phyloP scores from a whole-genome alignment of 2,113 vertebrate genomes.

The Andinoacara biseriatus region DNA sequence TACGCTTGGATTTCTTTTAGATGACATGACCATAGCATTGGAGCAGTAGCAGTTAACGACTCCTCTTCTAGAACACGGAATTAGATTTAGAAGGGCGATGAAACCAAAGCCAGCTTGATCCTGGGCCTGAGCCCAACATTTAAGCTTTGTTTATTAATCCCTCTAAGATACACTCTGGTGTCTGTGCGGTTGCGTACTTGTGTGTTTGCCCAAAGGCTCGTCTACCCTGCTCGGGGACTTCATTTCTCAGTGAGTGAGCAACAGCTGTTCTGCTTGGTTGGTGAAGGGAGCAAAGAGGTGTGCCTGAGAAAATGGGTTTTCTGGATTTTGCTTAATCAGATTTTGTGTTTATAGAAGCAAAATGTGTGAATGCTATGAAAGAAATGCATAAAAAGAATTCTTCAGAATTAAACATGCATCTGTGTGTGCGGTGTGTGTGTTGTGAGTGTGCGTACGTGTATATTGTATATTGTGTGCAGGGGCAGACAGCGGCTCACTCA shows the following conservation, averaged over 20 bases:
- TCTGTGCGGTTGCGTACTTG: constrained; percentile 29
- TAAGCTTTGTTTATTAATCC: constrained; percentile 64
- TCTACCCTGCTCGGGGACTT: constrained; percentile 62
- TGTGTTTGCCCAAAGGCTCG: constrained; percentile 49
- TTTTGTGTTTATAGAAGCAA: constrained; percentile 48
- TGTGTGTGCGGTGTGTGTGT: not conserved
- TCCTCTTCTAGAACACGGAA: constrained; percentile 47
- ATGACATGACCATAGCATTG: constrained; percentile 59
- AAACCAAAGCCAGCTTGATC: constrained; percentile 57
- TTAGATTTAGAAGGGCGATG: constrained; percentile 56
- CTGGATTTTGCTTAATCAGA: constrained; percentile 68
- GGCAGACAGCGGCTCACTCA: constrained; percentile 29
- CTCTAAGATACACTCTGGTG: constrained; percentile 24
- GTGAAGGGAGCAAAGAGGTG: constrained; percentile 60
- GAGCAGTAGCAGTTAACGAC: constrained; percentile 50
- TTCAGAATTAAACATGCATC: not conserved
- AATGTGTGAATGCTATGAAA: constrained; percentile 4
- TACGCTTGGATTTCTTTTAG: constrained; percentile 73
- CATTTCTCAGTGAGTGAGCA: constrained; percentile 67
- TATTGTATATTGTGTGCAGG: not conserved
- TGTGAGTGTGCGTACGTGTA: not conserved
- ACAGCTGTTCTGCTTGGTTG: constrained; percentile 73
- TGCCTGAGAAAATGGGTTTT: constrained; percentile 70
- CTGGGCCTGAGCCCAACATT: constrained; percentile 10
- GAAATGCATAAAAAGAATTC: not conserved